A percentile compares a stretch with the other conserved stretches of the same genome.
phyloP scores from a whole-genome alignment of 2,888 invertebrate genomes.

The Idaea straminata region DNA sequence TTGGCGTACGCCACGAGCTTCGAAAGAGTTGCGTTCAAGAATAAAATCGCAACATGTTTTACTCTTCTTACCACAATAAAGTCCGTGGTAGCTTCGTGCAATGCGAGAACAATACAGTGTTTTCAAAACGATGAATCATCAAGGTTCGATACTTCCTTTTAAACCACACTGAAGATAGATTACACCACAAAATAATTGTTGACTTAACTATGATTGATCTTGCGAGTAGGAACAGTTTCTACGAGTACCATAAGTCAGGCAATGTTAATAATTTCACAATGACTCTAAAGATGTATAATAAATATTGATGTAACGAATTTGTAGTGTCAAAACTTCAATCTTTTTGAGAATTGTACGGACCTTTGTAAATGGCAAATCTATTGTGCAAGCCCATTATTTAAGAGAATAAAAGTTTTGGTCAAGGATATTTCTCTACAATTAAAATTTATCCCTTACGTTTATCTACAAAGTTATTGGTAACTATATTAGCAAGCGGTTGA shows the following conservation, averaged over 20 bases:
- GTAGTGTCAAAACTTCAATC: conserved; percentile 1
- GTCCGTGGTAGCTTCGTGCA: neutral
- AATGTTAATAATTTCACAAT: neutral
- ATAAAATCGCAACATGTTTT: too few species aligned
- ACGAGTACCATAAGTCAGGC: neutral
- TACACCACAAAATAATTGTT: neutral
- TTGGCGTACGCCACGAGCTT: too few species aligned
- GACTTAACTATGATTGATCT: conserved; percentile 1
- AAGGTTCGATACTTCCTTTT: neutral
- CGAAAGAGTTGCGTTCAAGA: too few species aligned
- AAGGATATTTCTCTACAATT: too few species aligned
- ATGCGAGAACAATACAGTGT: neutral
- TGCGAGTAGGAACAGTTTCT: neutral
- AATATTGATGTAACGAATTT: neutral
- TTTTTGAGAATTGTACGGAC: neutral
- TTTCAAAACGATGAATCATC: neutral
- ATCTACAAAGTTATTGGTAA: too few species aligned
- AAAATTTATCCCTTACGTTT: too few species aligned
- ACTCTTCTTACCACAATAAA: neutral
- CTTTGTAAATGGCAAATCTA: neutral
- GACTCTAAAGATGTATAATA: neutral
- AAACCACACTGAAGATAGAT: neutral
- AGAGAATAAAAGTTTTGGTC: neutral
- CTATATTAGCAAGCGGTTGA: too few species aligned
- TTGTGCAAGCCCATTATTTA: neutral